Percentiles rank a stretch among this genome's conserved stretches.
Evolutionary conservation across 2,113 vertebrate genomes (phyloP).

Genomic region (Corynorhinus townsendii): DNA sequence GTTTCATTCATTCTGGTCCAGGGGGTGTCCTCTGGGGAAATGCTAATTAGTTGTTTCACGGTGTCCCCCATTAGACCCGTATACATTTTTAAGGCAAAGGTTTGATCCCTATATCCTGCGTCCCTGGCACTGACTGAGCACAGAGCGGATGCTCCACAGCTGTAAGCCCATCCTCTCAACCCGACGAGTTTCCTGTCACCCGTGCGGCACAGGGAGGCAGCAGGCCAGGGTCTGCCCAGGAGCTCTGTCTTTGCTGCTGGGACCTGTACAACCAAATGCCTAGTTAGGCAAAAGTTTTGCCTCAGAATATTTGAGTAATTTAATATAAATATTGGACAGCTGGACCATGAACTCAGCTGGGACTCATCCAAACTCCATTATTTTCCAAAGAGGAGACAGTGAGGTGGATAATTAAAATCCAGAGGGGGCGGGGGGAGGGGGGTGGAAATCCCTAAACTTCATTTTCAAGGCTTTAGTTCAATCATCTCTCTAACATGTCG

Average conservation of each 20-base stretch:
- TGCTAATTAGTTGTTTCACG: neutral
- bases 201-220: neutral
- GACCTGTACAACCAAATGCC: neutral
- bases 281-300: neutral
- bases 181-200: neutral
- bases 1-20: neutral
- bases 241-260: neutral
- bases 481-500: neutral
- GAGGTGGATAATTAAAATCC: neutral
- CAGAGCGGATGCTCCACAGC: neutral
- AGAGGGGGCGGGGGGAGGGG: neutral
- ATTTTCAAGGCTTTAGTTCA: neutral
- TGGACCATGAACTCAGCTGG: neutral
- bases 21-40: neutral
- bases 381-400: conserved; percentile 8
- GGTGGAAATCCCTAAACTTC: fast-evolving
- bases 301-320: neutral
- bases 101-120: neutral
- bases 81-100: neutral
- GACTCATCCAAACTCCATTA: neutral
- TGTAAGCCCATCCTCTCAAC: neutral
- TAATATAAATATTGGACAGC: neutral
- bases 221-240: neutral
- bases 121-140: neutral
- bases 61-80: neutral